These are phyloP conservation scores for Nyctibius grandis DNA, from an alignment of 2,797 vertebrate species.

Conservation along the genomic window DNA sequence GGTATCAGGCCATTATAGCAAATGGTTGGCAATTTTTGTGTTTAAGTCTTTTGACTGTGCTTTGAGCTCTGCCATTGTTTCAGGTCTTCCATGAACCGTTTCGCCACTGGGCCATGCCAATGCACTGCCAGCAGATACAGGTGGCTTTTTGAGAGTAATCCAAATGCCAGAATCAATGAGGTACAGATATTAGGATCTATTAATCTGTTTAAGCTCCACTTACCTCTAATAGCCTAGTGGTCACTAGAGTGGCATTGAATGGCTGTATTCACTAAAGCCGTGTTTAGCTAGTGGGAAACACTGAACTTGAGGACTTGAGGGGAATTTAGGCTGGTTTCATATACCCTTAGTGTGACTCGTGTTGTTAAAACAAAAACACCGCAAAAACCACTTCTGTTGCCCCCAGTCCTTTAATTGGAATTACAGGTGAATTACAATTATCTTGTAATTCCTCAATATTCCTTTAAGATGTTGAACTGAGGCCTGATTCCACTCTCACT, in stretches of 20 bases:
- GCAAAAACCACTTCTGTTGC: rapidly evolving
- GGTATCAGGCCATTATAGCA: not conserved
- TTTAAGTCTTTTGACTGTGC: not conserved
- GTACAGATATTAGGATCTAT: not conserved
- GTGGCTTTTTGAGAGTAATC: not conserved
- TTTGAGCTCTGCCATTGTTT: not conserved
- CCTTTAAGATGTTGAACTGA: not conserved
- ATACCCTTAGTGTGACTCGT: not conserved
- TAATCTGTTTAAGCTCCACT: not conserved
- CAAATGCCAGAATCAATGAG: not conserved
- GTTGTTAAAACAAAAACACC: not conserved
- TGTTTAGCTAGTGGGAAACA: not conserved
- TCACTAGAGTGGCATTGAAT: not conserved
- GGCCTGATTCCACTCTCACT: not conserved
- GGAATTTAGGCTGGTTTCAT: not conserved
- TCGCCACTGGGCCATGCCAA: not conserved
- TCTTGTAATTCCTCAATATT: not conserved
- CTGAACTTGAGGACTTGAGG: not conserved
- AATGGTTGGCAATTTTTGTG: rapidly evolving
- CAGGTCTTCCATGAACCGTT: not conserved
- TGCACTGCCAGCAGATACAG: not conserved
- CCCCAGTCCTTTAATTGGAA: not conserved
- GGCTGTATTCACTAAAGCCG: not conserved
- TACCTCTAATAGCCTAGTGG: not conserved
- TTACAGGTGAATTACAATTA: not conserved